These are phyloP conservation scores for Tapirus terrestris DNA, from an alignment of 2,113 vertebrate genomes.

Conservation along the genomic window DNA sequence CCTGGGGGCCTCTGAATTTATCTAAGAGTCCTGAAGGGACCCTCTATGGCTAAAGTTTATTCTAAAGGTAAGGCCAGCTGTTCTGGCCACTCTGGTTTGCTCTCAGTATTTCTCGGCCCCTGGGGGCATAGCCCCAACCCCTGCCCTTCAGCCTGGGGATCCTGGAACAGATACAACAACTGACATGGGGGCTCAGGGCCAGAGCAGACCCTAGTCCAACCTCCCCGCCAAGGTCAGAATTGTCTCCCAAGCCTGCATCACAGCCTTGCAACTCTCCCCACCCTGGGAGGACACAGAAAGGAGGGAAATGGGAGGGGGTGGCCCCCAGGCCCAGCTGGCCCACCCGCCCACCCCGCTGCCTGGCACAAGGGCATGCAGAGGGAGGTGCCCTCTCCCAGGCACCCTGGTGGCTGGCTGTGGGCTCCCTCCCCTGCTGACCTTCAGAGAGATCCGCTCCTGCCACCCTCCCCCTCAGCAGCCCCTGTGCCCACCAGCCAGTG, in stretches of 20 bases:
- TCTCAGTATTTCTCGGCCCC: neutral
- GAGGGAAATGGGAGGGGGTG: neutral
- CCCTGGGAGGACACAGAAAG: neutral
- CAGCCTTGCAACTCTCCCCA: neutral
- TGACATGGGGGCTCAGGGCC: neutral
- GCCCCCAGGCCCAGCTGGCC: neutral
- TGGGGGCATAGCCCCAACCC: neutral
- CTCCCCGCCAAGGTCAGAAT: conserved; percentile 45
- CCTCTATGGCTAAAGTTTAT: neutral
- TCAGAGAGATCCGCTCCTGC: conserved; percentile 59
- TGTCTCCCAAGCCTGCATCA: conserved; percentile 43
- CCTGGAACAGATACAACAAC: neutral
- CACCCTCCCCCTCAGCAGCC: neutral
- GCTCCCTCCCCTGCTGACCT: conserved; percentile 70
- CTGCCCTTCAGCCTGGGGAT: neutral
- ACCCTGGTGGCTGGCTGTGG: neutral
- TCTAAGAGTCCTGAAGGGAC: neutral
- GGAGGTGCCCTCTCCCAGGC: conserved; percentile 32
- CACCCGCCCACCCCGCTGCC: neutral
- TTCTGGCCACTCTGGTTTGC: neutral
- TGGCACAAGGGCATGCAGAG: neutral
- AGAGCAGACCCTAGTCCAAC: conserved; percentile 4
- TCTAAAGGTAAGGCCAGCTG: neutral
- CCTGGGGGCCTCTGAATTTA: neutral
- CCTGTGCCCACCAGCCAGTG: neutral